These are phyloP conservation scores for Melanogrammus aeglefinus DNA, from an alignment of 2,797 vertebrate genomes.

Conservation along the genomic window DNA sequence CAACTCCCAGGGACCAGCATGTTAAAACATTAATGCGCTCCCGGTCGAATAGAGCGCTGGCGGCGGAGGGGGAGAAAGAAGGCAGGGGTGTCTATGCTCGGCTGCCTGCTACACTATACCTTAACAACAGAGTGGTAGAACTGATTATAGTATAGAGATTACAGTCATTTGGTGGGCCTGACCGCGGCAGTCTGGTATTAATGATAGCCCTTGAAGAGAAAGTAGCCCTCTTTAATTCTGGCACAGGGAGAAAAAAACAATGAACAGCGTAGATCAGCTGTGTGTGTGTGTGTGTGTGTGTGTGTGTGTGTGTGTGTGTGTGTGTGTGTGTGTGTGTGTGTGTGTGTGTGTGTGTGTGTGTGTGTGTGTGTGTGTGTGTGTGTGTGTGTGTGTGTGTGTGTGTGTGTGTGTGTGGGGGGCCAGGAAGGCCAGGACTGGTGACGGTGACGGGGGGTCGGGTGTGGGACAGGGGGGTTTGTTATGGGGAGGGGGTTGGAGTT, in stretches of 20 bases:
- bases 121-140: constrained; percentile 1
- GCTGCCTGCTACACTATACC: neutral
- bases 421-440: neutral
- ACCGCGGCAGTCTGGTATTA: neutral
- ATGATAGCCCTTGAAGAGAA: neutral
- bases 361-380: neutral
- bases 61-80: neutral
- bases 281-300: neutral
- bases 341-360: neutral
- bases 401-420: no score
- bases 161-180: constrained; percentile 3
- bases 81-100: neutral
- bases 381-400: neutral
- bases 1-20: neutral
- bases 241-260: neutral
- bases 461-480: neutral
- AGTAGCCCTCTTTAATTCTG: neutral
- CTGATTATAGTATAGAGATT: constrained; percentile 3
- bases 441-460: neutral
- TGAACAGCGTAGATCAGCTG: neutral
- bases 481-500: constrained; percentile 30
- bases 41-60: neutral
- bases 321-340: neutral
- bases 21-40: constrained; percentile 2
- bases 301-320: neutral